Conservation (phyloP, 37 sponge, comb jelly and placozoan genomes). For the Corticium candelabrum region DNA sequence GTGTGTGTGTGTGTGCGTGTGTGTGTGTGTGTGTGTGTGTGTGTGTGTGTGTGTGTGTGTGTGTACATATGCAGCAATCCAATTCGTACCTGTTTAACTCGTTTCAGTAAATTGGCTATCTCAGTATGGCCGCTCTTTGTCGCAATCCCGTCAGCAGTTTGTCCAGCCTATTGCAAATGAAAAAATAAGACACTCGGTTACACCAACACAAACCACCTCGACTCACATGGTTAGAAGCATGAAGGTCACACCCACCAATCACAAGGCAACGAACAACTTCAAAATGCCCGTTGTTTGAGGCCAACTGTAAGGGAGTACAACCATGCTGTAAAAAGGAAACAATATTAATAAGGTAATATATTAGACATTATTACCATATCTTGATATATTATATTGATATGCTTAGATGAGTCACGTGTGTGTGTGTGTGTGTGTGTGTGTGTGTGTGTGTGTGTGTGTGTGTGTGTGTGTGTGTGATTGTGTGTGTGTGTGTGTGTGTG, state of each 20-base stretch:
- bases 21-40: no score
- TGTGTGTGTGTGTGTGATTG: no score
- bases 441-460: conserved; percentile 5
- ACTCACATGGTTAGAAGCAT: conserved; percentile 34
- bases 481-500: no score
- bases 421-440: conserved; percentile 7
- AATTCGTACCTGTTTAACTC: conserved; percentile 42
- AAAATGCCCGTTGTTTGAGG: conserved; percentile 64
- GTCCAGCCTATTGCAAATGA: conserved; percentile 36
- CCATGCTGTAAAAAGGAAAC: conserved; percentile 33
- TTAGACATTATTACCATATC: background rate
- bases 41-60: background rate
- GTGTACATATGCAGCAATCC: background rate
- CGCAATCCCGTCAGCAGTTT: conserved; percentile 61
- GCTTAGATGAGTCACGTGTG: background rate
- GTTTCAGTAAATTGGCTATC: conserved; percentile 41
- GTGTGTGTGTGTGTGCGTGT: no score
- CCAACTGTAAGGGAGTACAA: conserved; percentile 67
- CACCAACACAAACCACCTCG: no score
- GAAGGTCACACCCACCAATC: conserved; percentile 56
- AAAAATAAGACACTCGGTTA: background rate
- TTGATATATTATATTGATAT: background rate
- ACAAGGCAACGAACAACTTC: conserved; percentile 69
- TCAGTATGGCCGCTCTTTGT: conserved; percentile 31
- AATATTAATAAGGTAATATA: background rate